Base-by-base conservation (phyloP, 2,113 vertebrate species). In the Mus pahari region DNA sequence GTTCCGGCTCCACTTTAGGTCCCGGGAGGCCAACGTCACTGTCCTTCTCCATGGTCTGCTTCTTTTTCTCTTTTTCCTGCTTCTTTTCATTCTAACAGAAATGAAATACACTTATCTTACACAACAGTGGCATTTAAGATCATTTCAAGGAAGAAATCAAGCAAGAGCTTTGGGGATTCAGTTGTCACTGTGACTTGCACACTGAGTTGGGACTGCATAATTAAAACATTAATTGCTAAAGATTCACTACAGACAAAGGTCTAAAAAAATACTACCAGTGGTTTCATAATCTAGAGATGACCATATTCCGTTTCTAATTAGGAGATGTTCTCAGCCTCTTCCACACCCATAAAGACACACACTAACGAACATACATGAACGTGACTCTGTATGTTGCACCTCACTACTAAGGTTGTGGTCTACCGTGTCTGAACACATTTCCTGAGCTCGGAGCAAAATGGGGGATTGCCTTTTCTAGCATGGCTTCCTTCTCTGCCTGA, bases 41-140 rank as follows among this genome's bases (percentile, higher is more conserved):
- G 62, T 98, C 97, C 92, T 92, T 97, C 79, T 98, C 98, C 95
- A 97, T 3, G 42, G 33, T 98, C 89, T 98, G 98, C 31, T 97
- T 97, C 94, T 98, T 98, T 98, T 98, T 99, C 84, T 99, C 99
- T 94, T 98, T 99, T 96, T 99, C 98, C 92, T 98, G 94, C 97
- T 98, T 98, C 48, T 99, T 98, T 96, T 99, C 99, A 75, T 99
- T 99, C 99, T 99, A 98, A 83, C 19, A 96, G 93, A 96, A 82
- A 98, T 50, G 31, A 79, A 42, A 94, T 74, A 14, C 11, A 90
- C 73, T 84, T 50, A 93, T 68, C 45, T 89, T 94, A 96, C 86
- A 86, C 73, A 71, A 62, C 0, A 4, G 5, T 87, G 74, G 12
- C 88, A 79, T 70, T 36, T 83, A 95, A 96, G 68, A 71, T 11